Evolutionary conservation across 2,113 vertebrate species (phyloP).

Genomic region (Anthoscopus minutus): DNA sequence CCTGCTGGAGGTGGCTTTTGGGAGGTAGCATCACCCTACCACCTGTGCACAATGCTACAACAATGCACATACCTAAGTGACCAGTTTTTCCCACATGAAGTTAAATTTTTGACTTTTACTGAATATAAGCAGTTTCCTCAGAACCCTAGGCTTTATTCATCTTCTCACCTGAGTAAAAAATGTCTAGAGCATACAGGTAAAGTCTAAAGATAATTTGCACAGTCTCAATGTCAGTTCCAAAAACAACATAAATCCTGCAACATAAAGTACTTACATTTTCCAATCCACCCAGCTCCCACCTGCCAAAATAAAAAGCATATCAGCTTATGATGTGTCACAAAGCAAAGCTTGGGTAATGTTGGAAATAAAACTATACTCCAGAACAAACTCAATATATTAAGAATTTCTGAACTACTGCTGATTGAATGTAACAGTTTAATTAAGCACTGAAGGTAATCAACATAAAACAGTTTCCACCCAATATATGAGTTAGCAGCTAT

Average conservation of each 20-base stretch:
- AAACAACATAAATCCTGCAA: neutral
- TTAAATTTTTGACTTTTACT: neutral
- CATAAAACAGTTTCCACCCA: neutral
- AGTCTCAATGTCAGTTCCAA: neutral
- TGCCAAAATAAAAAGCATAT: conserved; percentile 51
- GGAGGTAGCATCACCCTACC: too few species aligned
- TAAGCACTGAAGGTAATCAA: neutral
- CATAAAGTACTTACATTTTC: conserved; percentile 85
- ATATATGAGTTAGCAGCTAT: neutral
- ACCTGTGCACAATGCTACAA: too few species aligned
- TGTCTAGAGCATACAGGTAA: neutral
- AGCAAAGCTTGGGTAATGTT: neutral
- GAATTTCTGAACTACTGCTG: neutral
- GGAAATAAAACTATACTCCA: neutral
- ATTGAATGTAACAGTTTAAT: neutral
- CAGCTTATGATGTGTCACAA: neutral
- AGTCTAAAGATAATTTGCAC: neutral
- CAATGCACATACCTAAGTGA: neutral
- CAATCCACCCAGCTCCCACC: conserved; percentile 94
- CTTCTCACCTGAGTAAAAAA: neutral
- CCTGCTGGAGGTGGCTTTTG: too few species aligned
- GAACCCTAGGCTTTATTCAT: neutral
- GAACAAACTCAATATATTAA: neutral
- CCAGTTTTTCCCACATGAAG: neutral
- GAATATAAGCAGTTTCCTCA: neutral